phyloP scores from a whole-genome alignment of 2,888 invertebrate genomes.

The Chloromyia formosa region DNA sequence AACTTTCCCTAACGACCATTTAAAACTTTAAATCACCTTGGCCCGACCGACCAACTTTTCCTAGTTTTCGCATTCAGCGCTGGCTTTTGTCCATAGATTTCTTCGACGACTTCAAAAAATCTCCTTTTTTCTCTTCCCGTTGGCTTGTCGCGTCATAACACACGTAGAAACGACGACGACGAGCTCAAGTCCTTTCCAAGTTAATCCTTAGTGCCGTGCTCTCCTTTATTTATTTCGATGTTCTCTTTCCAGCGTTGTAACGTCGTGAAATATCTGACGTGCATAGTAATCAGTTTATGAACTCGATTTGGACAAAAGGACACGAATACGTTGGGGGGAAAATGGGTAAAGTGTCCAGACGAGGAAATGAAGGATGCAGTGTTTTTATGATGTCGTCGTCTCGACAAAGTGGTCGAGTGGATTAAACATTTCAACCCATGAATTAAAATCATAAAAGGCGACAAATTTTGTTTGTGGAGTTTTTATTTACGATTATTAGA shows the following conservation, averaged over 20 bases:
- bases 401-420: slow-evolving; percentile 1
- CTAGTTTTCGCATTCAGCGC: slow-evolving; percentile 30
- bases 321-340: neutral
- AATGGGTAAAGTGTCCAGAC: slow-evolving; percentile 5
- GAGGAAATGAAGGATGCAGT: slow-evolving; percentile 13
- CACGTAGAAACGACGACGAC: slow-evolving; percentile 9
- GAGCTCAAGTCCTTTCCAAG: neutral
- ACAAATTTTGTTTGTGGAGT: neutral
- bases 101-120: slow-evolving; percentile 13
- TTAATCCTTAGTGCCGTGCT: no score
- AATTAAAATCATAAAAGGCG: slow-evolving; percentile 7
- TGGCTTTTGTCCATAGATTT: slow-evolving; percentile 37
- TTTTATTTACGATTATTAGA: neutral
- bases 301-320: slow-evolving; percentile 8
- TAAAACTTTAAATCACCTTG: slow-evolving; percentile 44
- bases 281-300: slow-evolving; percentile 39
- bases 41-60: neutral
- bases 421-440: slow-evolving; percentile 1
- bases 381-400: slow-evolving; percentile 13
- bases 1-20: slow-evolving; percentile 41
- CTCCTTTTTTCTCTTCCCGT: slow-evolving; percentile 2
- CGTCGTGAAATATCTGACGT: slow-evolving; percentile 24
- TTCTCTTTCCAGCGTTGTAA: neutral
- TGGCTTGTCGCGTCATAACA: neutral
- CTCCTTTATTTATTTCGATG: neutral